Evolutionary conservation across 1,140 invertebrate species (phyloP).

Genomic region (Hesperophylax magnus): DNA sequence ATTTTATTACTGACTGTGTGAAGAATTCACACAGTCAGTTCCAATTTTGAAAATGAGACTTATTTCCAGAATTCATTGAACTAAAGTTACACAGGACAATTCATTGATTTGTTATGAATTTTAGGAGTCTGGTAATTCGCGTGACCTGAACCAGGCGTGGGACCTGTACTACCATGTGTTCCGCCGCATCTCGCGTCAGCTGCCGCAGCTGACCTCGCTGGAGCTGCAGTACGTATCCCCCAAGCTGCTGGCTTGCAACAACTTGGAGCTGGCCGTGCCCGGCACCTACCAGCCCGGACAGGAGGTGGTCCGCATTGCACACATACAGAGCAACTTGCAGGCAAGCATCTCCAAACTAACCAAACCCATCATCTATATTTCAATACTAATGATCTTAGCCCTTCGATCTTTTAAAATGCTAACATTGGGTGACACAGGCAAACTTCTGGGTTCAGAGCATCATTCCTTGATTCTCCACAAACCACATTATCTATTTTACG

Average conservation of each 20-base stretch:
- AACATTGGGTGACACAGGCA: too few relatives aligned
- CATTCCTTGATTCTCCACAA: too few relatives aligned
- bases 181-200: conserved; percentile 92
- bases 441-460: too few relatives aligned
- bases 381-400: too few relatives aligned
- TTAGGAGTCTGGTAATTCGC: conserved; percentile 82
- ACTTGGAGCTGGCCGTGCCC: conserved; percentile 95
- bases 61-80: too few relatives aligned
- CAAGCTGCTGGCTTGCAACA: conserved; percentile 88
- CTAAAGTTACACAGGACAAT: neutral
- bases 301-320: conserved; percentile 88
- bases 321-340: conserved; percentile 86
- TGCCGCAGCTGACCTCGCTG: conserved; percentile 90
- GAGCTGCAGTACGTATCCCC: conserved; percentile 98
- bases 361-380: too few relatives aligned
- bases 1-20: too few relatives aligned
- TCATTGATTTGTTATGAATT: conserved; percentile 41
- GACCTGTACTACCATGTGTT: conserved; percentile 99
- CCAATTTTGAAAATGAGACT: too few relatives aligned
- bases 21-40: too few relatives aligned
- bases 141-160: conserved; percentile 98
- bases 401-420: too few relatives aligned
- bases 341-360: conserved; percentile 63
- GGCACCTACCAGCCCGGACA: conserved; percentile 95
- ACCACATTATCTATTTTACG: too few relatives aligned